Evolutionary conservation across 2,888 invertebrate genomes (phyloP).

Genomic region (Pseudanteris insignis): DNA sequence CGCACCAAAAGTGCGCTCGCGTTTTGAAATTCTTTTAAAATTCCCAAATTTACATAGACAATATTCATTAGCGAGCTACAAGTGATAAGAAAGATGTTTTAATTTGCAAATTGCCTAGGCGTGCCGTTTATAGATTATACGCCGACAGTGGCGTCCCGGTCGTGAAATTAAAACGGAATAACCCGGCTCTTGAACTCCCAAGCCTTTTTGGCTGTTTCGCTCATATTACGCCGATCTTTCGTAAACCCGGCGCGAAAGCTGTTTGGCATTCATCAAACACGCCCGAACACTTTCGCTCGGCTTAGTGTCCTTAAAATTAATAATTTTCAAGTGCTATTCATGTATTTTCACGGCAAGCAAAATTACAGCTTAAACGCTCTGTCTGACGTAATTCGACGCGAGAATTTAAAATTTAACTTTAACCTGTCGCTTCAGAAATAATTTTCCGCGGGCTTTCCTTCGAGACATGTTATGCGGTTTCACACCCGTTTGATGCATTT

Average conservation of each 20-base stretch:
- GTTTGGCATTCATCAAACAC: slow-evolving; percentile 31
- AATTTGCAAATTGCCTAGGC: slow-evolving; percentile 41
- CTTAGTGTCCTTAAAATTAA: slow-evolving; percentile 13
- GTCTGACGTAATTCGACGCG: no score
- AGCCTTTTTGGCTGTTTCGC: no score
- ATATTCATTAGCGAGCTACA: slow-evolving; percentile 28
- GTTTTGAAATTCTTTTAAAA: no score
- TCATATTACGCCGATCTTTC: slow-evolving; percentile 20
- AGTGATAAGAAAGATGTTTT: slow-evolving; percentile 32
- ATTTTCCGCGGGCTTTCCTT: no score
- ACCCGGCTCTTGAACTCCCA: slow-evolving; percentile 14
- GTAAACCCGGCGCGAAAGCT: slow-evolving; percentile 5
- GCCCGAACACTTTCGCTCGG: slow-evolving; percentile 9
- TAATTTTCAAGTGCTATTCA: not conserved
- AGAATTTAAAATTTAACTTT: no score
- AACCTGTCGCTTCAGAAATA: no score
- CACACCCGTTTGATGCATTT: no score
- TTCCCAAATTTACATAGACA: slow-evolving; percentile 30
- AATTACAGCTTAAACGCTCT: no score
- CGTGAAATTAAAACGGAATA: slow-evolving; percentile 36
- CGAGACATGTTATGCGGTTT: no score
- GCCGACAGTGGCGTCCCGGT: slow-evolving; percentile 26
- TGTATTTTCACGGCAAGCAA: slow-evolving; percentile 1
- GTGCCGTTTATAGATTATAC: slow-evolving; percentile 42
- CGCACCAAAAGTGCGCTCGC: no score